Base-by-base conservation (phyloP, 2,888 invertebrate species). In the Euzophera pinguis region DNA sequence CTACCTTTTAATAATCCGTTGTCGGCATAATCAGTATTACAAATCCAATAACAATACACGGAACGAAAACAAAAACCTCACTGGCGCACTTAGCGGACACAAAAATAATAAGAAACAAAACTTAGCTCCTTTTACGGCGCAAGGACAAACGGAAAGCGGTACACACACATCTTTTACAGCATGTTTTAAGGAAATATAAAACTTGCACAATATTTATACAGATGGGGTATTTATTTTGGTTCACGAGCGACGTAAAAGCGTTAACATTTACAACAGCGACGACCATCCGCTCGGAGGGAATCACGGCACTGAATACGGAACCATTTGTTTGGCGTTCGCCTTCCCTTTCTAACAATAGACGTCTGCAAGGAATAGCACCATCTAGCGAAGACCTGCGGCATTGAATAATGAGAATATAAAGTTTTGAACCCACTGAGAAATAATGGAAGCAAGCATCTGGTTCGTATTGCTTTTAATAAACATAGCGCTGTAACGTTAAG, bases 201-300 rank as follows among this genome's bases (percentile, higher is more conserved):
- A 86, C 84, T 80, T 78, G 76, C 84, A 85, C 83, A 83, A 82
- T 87, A 84, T 84, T 84, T 83, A 74, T 81, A 86, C 89, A 88
- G 87, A 84, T 88, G 88, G 79, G 71, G 62, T 76, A 79, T 84
- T 82, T 87, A 85, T 85, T 88, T 85, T 83, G 74, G 82, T 82
- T 77, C 75, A 78, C 86, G 79, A 84, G 81, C 78, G 81, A 73
- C 71, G 75, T 67, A 67, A 69, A 67, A 63, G 53, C 55, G 56
- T 51, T 50, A 42, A 54, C 47, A 17, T 53, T 57, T 48, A 52
- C 58, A 58, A 63, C 68, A 62, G 37, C 29, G 16, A 59, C 71
- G 60, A 14, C 71, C 69, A 55, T 56, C 60, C 74, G 60, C 70
- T 56, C 61, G 64, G 71, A 73, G 71, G 74, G 72, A 80, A 78